Evolutionary conservation across 2,797 vertebrate species (phyloP), one percentile per base, ranked within the genome.

Genomic region (Tenualosa thibaudeaui): DNA sequence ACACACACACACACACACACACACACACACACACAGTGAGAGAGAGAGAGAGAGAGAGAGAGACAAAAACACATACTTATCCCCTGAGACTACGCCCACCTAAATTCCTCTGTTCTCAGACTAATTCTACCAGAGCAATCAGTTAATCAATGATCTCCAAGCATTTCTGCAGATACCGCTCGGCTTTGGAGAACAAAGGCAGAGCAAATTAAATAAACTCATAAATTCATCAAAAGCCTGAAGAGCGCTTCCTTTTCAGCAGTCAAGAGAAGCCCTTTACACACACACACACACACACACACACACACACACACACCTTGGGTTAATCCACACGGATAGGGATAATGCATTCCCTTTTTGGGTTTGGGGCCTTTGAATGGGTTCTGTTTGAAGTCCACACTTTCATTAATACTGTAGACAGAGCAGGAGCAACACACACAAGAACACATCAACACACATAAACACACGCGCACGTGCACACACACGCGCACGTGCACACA

Each of bases 251-350:
- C 6, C 37, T 75, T 43, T 75, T 43, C 37, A 43, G 31, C 68
- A 68, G 24, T 68, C 62, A 68, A 68, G n/a, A 68, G 62, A 43
- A 75, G 37, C 37, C 68, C 37, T 75, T 75, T 37, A 75, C 37
- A 89, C 90, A 93, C 91, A 93, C 91, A 92, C 86, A 65, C 17
- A 51, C 50, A 51, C 50, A 51, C 50, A 51, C 37, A 40, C 68
- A 75, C 37, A 89, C 90, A 93, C 91, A 93, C 91, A 92, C 88
- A 92, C 84, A 87, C 88, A 85, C 85, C 75, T 75, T 43, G 15
- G 37, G 68, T 17, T 75, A 43, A 75, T 75, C 68, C 68, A 43
- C 22, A 17, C 17, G 37, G 68, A 22, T 75, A 6, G 15, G 37
- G 68, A 37, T 75, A 75, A 75, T 40, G 5, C 68, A 75, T 75